These are phyloP conservation scores for Cladopsammia gracilis DNA, from an alignment of 64 coral and sea anemone genomes.

Conservation along the genomic window DNA sequence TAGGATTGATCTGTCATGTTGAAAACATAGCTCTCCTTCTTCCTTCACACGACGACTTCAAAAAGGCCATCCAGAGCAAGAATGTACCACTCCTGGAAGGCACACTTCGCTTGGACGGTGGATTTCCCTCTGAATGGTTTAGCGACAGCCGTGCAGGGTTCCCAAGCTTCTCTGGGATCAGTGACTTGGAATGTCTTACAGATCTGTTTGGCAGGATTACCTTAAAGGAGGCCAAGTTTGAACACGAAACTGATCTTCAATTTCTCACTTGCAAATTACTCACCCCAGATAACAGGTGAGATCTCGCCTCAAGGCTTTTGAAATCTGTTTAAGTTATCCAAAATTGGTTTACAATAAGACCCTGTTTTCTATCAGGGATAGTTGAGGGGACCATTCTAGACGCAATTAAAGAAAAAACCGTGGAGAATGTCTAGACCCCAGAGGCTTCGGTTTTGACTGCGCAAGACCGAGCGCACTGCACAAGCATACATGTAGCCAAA, in stretches of 20 bases:
- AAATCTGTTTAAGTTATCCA: too few species aligned
- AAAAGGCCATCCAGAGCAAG: slow-evolving; percentile 73
- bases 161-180: slow-evolving; percentile 81
- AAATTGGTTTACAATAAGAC: too few species aligned
- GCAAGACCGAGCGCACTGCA: too few species aligned
- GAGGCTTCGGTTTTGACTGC: too few species aligned
- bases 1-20: slow-evolving; percentile 77
- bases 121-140: slow-evolving; percentile 64
- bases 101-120: slow-evolving; percentile 34
- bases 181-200: slow-evolving; percentile 66
- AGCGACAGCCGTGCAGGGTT: slow-evolving; percentile 78
- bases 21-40: slow-evolving; percentile 79
- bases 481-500: too few species aligned
- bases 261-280: slow-evolving; percentile 62
- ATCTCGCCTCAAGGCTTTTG: too few species aligned
- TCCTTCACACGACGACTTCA: slow-evolving; percentile 43
- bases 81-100: slow-evolving; percentile 42
- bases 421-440: too few species aligned
- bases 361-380: too few species aligned
- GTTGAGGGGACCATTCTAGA: too few species aligned
- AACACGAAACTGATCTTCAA: slow-evolving; percentile 25
- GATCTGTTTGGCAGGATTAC: slow-evolving; percentile 78
- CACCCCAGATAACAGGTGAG: slow-evolving; percentile 67
- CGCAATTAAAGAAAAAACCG: too few species aligned
- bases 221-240: slow-evolving; percentile 66